A percentile compares a stretch with the other conserved stretches of the same genome.
These are phyloP conservation scores for Centropristis striata DNA, from an alignment of 2,113 vertebrate species.

Conservation along the genomic window DNA sequence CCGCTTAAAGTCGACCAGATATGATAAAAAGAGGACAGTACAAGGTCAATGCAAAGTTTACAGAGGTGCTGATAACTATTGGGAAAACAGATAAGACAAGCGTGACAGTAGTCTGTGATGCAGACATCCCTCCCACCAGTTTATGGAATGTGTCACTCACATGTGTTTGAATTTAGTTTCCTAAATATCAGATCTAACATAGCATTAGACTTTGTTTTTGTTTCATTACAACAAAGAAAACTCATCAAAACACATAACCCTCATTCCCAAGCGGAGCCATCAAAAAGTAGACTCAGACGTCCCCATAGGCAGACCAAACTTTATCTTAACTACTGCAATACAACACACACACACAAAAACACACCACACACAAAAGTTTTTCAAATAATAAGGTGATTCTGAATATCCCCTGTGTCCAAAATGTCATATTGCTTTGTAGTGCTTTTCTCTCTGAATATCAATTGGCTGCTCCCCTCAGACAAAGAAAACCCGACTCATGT, in stretches of 20 bases:
- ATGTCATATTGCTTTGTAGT: conserved; percentile 22
- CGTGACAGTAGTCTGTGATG: neutral
- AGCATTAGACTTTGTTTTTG: neutral
- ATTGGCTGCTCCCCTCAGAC: conserved; percentile 17
- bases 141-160: neutral
- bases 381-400: conserved; percentile 8
- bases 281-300: neutral
- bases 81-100: neutral
- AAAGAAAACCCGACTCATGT: conserved; percentile 39
- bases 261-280: neutral
- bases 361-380: neutral
- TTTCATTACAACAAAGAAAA: neutral
- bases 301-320: neutral
- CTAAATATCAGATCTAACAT: neutral
- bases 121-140: neutral
- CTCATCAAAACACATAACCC: neutral
- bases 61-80: neutral
- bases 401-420: conserved; percentile 4
- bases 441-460: conserved; percentile 34
- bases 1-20: neutral
- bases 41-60: neutral
- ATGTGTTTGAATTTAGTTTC: neutral
- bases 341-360: neutral
- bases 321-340: neutral
- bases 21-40: neutral